These are phyloP conservation scores for Coranthus polyacanthus DNA, from an alignment of 2,797 vertebrate genomes.

Conservation along the genomic window DNA sequence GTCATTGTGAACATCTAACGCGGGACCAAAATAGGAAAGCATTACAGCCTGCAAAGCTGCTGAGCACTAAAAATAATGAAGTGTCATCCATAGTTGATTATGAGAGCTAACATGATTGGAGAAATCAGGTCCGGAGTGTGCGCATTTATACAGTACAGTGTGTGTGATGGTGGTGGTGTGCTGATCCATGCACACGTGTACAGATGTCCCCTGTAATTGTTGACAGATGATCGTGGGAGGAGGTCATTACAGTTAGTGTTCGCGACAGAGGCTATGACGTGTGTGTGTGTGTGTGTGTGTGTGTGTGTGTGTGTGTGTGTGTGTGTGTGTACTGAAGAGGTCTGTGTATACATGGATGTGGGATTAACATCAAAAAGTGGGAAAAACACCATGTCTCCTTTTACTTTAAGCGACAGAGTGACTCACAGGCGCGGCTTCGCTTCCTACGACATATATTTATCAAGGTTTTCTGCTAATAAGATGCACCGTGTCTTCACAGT, in stretches of 20 bases:
- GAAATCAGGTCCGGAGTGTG: conserved; percentile 5
- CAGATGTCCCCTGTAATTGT: conserved; percentile 31
- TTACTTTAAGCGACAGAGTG: conserved; percentile 19
- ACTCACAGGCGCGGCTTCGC: conserved; percentile 40
- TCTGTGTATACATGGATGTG: neutral
- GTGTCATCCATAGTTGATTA: conserved; percentile 30
- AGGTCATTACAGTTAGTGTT: conserved; percentile 19
- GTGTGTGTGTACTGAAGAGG: too few relatives aligned
- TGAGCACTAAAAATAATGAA: conserved; percentile 52
- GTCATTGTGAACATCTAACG: conserved; percentile 18
- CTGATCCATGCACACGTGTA: conserved; percentile 11
- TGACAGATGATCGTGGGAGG: conserved; percentile 39
- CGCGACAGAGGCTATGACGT: neutral
- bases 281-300: conserved; percentile 9
- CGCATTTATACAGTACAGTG: neutral
- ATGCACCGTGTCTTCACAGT: conserved; percentile 21
- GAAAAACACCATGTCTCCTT: conserved; percentile 46
- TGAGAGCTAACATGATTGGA: conserved; percentile 29
- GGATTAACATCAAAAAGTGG: conserved; percentile 50
- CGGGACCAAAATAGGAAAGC: conserved; percentile 39
- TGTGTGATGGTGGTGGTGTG: neutral
- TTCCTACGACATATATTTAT: conserved; percentile 35
- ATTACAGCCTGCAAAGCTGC: conserved; percentile 35
- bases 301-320: conserved; percentile 11
- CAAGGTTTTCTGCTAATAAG: conserved; percentile 27